phyloP scores from a whole-genome alignment of 2,888 invertebrate species.

The Mimumesa dahlbomi region DNA sequence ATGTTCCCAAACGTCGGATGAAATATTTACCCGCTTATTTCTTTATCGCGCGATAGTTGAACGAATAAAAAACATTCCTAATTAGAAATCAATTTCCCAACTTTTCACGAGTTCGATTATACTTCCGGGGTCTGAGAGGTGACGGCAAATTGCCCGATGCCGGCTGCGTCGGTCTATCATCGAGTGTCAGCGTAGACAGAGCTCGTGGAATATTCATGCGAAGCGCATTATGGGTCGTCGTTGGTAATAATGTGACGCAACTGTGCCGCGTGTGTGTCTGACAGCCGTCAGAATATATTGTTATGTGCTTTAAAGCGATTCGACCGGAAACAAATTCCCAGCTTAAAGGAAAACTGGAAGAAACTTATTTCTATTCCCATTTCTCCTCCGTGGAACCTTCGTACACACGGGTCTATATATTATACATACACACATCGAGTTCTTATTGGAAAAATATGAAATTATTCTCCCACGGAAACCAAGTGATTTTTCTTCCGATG shows the following conservation, averaged over 20 bases:
- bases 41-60: no score
- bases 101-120: neutral
- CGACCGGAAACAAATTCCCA: conserved; percentile 2
- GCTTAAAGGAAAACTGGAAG: neutral
- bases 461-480: no score
- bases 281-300: conserved; percentile 42
- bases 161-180: conserved; percentile 31
- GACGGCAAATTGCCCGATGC: conserved; percentile 22
- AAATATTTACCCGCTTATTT: no score
- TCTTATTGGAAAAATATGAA: no score
- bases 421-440: no score
- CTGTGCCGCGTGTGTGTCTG: conserved; percentile 39
- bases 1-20: no score
- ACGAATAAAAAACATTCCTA: no score
- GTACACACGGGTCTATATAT: no score
- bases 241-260: conserved; percentile 52
- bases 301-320: conserved; percentile 11
- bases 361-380: neutral
- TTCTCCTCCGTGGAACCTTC: no score
- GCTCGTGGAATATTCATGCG: conserved; percentile 53
- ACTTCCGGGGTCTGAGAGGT: neutral
- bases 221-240: conserved; percentile 41
- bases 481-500: no score
- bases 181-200: conserved; percentile 42
- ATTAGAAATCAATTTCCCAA: no score